Evolutionary conservation across 2,113 vertebrate species (phyloP).

Genomic region (Gymnobelideus leadbeateri): DNA sequence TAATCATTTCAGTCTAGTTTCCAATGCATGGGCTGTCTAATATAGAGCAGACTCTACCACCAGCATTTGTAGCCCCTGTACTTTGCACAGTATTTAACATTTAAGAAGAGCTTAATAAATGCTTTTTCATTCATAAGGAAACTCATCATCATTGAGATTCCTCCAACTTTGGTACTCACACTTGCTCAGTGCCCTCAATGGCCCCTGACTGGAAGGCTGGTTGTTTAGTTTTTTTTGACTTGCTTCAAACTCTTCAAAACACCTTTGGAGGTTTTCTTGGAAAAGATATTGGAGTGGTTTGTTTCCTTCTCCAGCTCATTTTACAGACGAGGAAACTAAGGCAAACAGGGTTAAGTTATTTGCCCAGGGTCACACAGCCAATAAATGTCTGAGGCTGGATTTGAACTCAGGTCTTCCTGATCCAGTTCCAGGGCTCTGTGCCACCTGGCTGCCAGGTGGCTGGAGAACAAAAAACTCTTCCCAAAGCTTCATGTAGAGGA

Average conservation of each 20-base stretch:
- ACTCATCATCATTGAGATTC: background rate
- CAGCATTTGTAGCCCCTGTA: background rate
- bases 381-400: too few species aligned
- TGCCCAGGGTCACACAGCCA: too few species aligned
- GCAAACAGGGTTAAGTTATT: too few species aligned
- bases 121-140: background rate
- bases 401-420: too few species aligned
- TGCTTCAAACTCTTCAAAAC: too few species aligned
- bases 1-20: constrained; percentile 31
- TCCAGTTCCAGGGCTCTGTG: too few species aligned
- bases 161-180: background rate
- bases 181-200: background rate
- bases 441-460: too few species aligned
- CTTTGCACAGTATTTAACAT: constrained; percentile 12
- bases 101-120: background rate
- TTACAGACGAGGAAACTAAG: too few species aligned
- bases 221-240: too few species aligned
- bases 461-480: background rate
- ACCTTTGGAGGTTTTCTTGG: too few species aligned
- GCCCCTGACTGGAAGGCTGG: background rate
- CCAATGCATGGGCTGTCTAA: background rate
- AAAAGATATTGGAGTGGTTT: too few species aligned
- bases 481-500: background rate
- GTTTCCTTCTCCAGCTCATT: too few species aligned
- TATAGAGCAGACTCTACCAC: constrained; percentile 19